A percentile compares a stretch with the other conserved stretches of the same genome.
phyloP scores from a whole-genome alignment of 2,797 vertebrate species.

The Mormyrops boulengeri region DNA sequence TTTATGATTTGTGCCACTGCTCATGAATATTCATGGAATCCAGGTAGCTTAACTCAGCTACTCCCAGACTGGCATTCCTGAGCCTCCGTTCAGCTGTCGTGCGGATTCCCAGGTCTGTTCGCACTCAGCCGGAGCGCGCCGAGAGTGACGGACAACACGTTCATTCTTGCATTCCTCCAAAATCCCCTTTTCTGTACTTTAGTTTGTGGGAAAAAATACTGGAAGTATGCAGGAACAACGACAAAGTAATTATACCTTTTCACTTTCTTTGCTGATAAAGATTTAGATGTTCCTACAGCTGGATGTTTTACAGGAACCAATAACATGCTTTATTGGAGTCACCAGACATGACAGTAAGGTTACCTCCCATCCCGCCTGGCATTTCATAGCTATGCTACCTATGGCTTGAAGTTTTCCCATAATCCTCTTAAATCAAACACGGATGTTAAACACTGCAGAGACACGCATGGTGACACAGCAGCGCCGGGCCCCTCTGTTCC shows the following conservation, averaged over 20 bases:
- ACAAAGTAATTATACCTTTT: background rate
- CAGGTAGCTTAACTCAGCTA: conserved; percentile 12
- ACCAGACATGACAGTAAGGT: background rate
- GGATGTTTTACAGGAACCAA: background rate
- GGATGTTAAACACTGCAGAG: background rate
- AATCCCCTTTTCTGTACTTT: background rate
- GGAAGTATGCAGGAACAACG: background rate
- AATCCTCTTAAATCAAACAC: background rate
- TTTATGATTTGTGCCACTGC: conserved; percentile 9
- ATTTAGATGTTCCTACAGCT: background rate
- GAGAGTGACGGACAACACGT: background rate
- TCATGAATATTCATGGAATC: background rate
- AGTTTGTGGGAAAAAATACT: background rate
- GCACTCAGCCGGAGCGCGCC: background rate
- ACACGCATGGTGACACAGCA: background rate
- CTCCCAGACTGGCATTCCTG: background rate
- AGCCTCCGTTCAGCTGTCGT: background rate
- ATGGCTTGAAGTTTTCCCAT: background rate
- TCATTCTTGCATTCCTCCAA: background rate
- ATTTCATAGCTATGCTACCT: background rate
- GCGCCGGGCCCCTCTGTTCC: background rate
- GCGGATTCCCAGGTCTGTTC: background rate
- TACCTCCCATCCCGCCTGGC: too few species aligned
- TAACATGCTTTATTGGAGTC: background rate
- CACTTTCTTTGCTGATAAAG: background rate